These are phyloP conservation scores for Alcis repandata DNA, from an alignment of 2,888 invertebrate genomes.

Conservation along the genomic window DNA sequence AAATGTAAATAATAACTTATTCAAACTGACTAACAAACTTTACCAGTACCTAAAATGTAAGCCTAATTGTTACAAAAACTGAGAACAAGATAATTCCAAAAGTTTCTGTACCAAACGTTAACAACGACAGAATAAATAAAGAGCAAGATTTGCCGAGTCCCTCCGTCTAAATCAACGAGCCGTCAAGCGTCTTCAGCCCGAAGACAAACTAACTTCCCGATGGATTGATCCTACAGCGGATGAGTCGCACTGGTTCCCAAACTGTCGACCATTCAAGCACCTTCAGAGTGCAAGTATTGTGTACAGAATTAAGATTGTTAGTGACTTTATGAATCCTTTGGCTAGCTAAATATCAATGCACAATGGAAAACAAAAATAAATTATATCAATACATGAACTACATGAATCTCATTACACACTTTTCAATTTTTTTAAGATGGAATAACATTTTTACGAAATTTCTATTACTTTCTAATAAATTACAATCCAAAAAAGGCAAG, in stretches of 20 bases:
- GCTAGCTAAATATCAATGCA: too few species aligned
- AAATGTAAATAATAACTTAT: not conserved
- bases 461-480: too few species aligned
- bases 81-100: constrained; percentile 6
- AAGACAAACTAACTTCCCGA: constrained; percentile 35
- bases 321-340: too few species aligned
- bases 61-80: constrained; percentile 1
- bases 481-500: too few species aligned
- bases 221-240: constrained; percentile 29
- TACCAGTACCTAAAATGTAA: not conserved
- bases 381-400: too few species aligned
- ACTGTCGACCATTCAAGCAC: not conserved
- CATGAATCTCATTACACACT: too few species aligned
- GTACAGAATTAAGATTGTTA: too few species aligned
- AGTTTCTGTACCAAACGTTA: constrained; percentile 8
- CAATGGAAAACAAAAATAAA: too few species aligned
- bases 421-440: too few species aligned
- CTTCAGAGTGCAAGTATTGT: too few species aligned
- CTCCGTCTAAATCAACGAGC: constrained; percentile 29
- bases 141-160: constrained; percentile 16
- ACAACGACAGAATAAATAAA: constrained; percentile 32
- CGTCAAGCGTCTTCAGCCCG: constrained; percentile 27
- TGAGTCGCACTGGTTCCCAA: constrained; percentile 5
- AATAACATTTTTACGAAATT: too few species aligned
- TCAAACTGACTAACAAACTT: too few species aligned